These are phyloP conservation scores for Piprites chloris DNA, from an alignment of 2,113 vertebrate genomes.

Conservation along the genomic window DNA sequence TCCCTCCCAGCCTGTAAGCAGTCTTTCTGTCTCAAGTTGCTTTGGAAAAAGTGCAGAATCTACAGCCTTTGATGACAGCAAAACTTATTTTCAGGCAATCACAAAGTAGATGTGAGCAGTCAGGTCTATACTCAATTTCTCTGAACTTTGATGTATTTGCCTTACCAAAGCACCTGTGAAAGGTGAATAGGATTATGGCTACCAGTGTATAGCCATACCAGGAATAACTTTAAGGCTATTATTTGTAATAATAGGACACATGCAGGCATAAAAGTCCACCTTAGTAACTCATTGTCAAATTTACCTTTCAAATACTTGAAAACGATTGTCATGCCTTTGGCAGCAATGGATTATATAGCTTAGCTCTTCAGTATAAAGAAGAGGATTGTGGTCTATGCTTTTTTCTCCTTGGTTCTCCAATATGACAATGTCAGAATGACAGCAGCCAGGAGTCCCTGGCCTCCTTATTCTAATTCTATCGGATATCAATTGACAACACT, in stretches of 20 bases:
- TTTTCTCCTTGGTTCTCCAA: neutral
- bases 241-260: neutral
- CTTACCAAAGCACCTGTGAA: neutral
- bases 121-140: neutral
- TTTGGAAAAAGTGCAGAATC: neutral
- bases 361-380: neutral
- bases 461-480: neutral
- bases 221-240: neutral
- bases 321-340: neutral
- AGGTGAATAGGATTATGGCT: neutral
- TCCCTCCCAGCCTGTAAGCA: accelerated
- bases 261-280: neutral
- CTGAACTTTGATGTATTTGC: neutral
- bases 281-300: neutral
- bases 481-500: neutral
- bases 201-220: neutral
- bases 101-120: neutral
- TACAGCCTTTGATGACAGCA: neutral
- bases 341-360: neutral
- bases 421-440: neutral
- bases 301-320: neutral
- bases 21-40: neutral
- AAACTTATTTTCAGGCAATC: neutral
- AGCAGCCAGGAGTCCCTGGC: neutral
- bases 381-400: neutral